Conservation (phyloP, 2,888 invertebrate species). For the Siphonodentalium dalli region DNA sequence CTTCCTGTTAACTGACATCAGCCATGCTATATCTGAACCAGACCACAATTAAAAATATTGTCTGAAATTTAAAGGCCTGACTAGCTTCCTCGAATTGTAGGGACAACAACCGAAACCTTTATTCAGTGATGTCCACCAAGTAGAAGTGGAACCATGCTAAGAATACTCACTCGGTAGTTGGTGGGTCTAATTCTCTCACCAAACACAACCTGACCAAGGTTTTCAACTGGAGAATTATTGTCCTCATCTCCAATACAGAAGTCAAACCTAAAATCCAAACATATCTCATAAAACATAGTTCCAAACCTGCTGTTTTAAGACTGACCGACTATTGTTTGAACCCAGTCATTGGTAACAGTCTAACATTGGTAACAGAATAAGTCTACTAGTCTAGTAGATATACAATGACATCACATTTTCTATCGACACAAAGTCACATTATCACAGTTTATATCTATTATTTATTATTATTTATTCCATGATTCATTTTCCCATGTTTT, state of each 20-base stretch:
- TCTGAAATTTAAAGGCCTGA: neutral
- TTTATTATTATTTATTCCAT: too few species aligned
- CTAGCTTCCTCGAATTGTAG: neutral
- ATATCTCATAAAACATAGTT: too few species aligned
- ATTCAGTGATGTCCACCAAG: neutral
- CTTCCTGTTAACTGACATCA: too few species aligned
- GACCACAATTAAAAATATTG: neutral
- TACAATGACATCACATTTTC: neutral
- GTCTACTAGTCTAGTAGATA: neutral
- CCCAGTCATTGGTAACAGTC: too few species aligned
- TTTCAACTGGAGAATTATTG: constrained; percentile 87
- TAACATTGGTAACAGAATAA: neutral
- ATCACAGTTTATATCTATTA: too few species aligned
- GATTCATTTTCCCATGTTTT: neutral
- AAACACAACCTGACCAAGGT: constrained; percentile 97
- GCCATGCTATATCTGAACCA: too few species aligned
- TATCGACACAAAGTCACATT: too few species aligned
- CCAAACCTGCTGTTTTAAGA: too few species aligned
- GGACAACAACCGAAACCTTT: neutral
- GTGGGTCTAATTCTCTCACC: constrained; percentile 98
- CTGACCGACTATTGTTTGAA: neutral
- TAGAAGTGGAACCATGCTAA: neutral
- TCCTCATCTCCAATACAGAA: constrained; percentile 84
- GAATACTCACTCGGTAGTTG: constrained; percentile 77
- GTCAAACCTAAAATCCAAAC: constrained; percentile 78